phyloP scores from a whole-genome alignment of 1,140 invertebrate genomes.

The Panagrolaimus sp. region DNA sequence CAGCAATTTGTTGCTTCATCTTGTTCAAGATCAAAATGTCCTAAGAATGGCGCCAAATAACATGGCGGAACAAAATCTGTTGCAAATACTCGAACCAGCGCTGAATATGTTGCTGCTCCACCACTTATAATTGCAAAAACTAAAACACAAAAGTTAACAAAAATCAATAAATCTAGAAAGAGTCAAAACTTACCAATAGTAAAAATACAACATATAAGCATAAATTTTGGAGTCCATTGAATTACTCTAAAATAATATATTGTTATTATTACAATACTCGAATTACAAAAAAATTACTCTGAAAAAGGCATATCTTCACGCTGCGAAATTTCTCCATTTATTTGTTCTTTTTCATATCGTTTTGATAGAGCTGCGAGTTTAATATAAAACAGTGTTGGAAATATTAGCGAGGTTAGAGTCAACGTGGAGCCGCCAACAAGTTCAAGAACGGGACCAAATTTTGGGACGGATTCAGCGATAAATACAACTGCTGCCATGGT shows the following conservation, averaged over 20 bases:
- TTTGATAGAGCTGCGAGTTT: conserved; percentile 50
- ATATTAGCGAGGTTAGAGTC: conserved; percentile 63
- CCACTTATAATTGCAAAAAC: conserved; percentile 47
- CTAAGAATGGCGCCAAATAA: conserved; percentile 48
- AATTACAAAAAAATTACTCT: not conserved
- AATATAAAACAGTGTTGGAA: conserved; percentile 57
- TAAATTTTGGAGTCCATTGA: not conserved
- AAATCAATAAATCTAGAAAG: conserved; percentile 19
- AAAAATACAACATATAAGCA: not conserved
- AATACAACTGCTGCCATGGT: conserved; percentile 68
- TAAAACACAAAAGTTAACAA: not conserved
- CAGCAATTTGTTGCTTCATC: conserved; percentile 39
- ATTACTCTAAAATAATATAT: not conserved
- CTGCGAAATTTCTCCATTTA: conserved; percentile 16
- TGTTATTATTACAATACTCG: conserved; percentile 12
- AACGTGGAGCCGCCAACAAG: conserved; percentile 77
- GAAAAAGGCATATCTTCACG: conserved; percentile 18
- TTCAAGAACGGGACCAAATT: conserved; percentile 79
- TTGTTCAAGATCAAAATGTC: not conserved
- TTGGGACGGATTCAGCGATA: conserved; percentile 74
- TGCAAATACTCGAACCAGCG: conserved; percentile 33
- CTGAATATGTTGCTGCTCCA: conserved; percentile 51
- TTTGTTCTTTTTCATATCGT: conserved; percentile 17
- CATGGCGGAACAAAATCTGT: conserved; percentile 51
- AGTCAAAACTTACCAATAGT: not conserved